Base-by-base conservation (phyloP, 30 jellyfish, hydroid and myxozoan species). In the Cassiopea xamachana region DNA sequence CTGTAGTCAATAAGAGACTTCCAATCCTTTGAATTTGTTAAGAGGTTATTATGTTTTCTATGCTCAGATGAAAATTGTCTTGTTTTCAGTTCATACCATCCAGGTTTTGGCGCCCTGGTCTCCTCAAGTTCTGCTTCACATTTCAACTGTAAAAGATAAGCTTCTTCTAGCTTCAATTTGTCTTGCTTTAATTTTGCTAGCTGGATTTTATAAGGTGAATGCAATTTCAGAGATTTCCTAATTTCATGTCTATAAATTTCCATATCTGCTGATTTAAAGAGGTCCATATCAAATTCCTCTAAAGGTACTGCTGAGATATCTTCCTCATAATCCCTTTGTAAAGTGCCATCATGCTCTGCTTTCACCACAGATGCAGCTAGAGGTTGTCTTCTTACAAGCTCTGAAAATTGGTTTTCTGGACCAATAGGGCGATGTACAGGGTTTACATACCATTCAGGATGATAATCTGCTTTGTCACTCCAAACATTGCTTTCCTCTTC, bases 61-160 rank as follows among this genome's bases (percentile, higher is more conserved):
- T 80, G 47, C 90, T 94, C 98, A 74, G 89, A 81, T 69, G 60
- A 80, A 60, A 94, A 94, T 47, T 86, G 94, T 59, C 87, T 94
- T 73, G 98, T 90, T 77, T 83, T 94, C 51, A 94, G 71, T 81
- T 94, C 98, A 87, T 94, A 94, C 98, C 98, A 94, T 74, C 75
- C 86, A 13, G 97, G 98, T 67, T 86, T 90, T 44, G 98, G 98
- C 19, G 97, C 97, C 72, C 98, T 74, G 18, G 98, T 94, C 48
- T 90, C 90, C 79, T 94, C 98, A 1, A 94, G 80, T 79, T 94
- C 98, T 13, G 89, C 92, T 60, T 90, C 75, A 73, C 98, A 94
- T 83, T 79, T 90, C 86, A 69, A 16, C 84, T 94, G 91, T 46
- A 90, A 48, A 46, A 94, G 67, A 68, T 94, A 90, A 6, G 97